phyloP scores from a whole-genome alignment of 2,797 vertebrate genomes.

The Leuciscus waleckii region DNA sequence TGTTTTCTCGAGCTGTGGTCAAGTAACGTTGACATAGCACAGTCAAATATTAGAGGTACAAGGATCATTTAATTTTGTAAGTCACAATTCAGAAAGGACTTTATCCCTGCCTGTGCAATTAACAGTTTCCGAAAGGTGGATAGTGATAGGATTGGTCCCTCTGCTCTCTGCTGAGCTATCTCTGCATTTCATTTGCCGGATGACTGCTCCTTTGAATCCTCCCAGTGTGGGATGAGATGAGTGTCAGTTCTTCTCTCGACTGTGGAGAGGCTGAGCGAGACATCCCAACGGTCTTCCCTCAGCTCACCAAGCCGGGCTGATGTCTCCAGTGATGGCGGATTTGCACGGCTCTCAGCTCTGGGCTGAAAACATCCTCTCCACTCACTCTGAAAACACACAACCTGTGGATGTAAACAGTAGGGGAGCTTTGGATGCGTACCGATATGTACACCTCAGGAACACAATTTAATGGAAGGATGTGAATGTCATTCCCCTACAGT shows the following conservation, averaged over 20 bases:
- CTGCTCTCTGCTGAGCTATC: slow-evolving; percentile 33
- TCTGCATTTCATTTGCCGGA: slow-evolving; percentile 60
- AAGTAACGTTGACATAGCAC: not conserved
- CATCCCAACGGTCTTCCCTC: slow-evolving; percentile 53
- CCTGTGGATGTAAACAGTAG: slow-evolving; percentile 23
- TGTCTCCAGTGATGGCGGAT: slow-evolving; percentile 52
- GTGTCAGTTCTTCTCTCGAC: slow-evolving; percentile 46
- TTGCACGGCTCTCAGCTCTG: slow-evolving; percentile 44
- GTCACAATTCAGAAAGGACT: slow-evolving; percentile 11
- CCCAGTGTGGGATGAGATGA: slow-evolving; percentile 40
- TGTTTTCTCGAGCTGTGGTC: not conserved
- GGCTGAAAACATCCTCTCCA: not conserved
- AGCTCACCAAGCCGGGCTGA: slow-evolving; percentile 44
- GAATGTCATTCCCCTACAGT: not conserved
- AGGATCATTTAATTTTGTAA: slow-evolving; percentile 8
- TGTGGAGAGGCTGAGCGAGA: slow-evolving; percentile 23
- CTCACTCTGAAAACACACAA: slow-evolving; percentile 18
- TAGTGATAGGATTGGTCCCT: not conserved
- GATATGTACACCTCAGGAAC: not conserved
- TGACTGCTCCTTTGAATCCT: slow-evolving; percentile 58
- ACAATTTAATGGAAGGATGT: slow-evolving; percentile 9
- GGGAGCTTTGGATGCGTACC: not conserved
- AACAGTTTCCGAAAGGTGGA: slow-evolving; percentile 29
- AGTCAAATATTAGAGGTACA: slow-evolving; percentile 17
- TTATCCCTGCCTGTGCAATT: slow-evolving; percentile 41